Evolutionary conservation across 2,113 vertebrate genomes (phyloP), one percentile per base, ranked within the genome.

Genomic region (Lycaon pictus): DNA sequence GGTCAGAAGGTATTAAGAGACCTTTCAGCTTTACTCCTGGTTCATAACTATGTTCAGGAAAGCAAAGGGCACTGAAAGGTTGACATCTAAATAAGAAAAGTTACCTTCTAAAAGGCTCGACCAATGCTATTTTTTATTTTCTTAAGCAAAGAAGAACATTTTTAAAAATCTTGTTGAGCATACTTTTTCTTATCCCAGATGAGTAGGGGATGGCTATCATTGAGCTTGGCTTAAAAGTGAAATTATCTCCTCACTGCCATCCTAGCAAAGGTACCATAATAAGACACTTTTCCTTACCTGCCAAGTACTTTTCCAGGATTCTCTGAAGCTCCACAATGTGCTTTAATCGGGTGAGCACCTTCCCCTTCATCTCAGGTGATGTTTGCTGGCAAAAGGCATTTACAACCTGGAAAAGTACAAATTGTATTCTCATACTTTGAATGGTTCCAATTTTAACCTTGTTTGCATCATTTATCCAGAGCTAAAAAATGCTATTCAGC

Each of bases 281-380:
- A 11, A 17, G 53, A 51, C 4, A 87, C 15, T 23, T 23, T 32
- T 23, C 37, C 97, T 96, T 86, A 99, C 99, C 99, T 96, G 99
- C 98, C 92, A 99, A 98, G 96, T 99, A 99, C 76, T 97, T 99
- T 95, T 99, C 99, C 94, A 99, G 97, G 23, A 99, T 90, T 0
- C 93, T 98, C 98, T 99, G 99, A 65, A 99, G 98, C 89, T 99
- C 99, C 15, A 99, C 99, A 97, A 99, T 99, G 98, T 99, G 99
- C 98, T 99, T 99, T 83, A 99, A 97, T 15, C 99, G 99, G 84
- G 98, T 98, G 93, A 99, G 98, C 97, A 99, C 99, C 86, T 99
- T 99, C 96, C 99, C 99, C 97, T 99, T 99, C 99, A 99, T 99
- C 97, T 99, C 99, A 3, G 99, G 98, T 1, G 99, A 99, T 19